Percentiles rank a stretch among this genome's conserved stretches.
phyloP scores from a whole-genome alignment of 2,888 invertebrate genomes.

The Sinotaia quadrata region DNA sequence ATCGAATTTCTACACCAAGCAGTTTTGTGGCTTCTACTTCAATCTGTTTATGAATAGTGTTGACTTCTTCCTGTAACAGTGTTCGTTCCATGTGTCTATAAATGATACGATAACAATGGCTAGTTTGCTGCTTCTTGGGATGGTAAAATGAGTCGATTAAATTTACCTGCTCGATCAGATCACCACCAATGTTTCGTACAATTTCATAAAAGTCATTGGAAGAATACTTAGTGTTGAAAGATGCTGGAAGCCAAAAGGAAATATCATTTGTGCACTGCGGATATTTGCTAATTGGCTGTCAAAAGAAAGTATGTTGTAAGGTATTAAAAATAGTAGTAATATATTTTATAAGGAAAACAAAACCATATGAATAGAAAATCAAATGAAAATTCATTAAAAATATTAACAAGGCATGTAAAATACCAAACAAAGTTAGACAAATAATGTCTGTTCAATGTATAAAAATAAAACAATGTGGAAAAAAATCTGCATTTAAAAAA shows the following conservation, averaged over 20 bases:
- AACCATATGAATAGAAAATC: not conserved
- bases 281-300: slow-evolving; percentile 83
- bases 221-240: slow-evolving; percentile 59
- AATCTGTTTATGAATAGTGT: slow-evolving; percentile 85
- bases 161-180: slow-evolving; percentile 92
- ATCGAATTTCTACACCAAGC: slow-evolving; percentile 74
- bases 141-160: slow-evolving; percentile 89
- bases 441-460: no score
- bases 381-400: not conserved
- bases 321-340: not conserved
- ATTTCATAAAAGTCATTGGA: slow-evolving; percentile 82
- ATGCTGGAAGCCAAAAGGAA: slow-evolving; percentile 92
- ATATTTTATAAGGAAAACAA: not conserved
- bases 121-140: slow-evolving; percentile 85
- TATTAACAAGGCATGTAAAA: no score
- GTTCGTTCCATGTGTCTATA: slow-evolving; percentile 94
- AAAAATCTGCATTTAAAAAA: no score
- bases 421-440: no score
- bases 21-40: slow-evolving; percentile 75
- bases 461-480: no score
- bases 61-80: slow-evolving; percentile 89
- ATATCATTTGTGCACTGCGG: slow-evolving; percentile 93
- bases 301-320: not conserved
- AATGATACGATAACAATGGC: slow-evolving; percentile 91
- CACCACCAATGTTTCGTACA: slow-evolving; percentile 89